Base-by-base conservation (phyloP, 2,797 vertebrate genomes). In the Tachyglossus aculeatus region DNA sequence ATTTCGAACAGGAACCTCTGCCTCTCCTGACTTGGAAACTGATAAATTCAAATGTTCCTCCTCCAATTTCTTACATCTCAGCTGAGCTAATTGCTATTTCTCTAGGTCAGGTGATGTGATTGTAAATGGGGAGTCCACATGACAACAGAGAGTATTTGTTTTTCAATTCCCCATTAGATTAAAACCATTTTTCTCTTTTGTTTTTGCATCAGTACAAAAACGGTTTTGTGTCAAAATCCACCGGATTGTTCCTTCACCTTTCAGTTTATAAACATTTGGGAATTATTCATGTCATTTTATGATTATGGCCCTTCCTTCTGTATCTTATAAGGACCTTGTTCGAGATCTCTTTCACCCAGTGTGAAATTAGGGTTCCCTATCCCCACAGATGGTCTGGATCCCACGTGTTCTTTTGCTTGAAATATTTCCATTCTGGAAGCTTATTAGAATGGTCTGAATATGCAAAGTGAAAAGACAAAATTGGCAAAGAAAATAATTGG, bases 401-500 rank as follows among this genome's bases (percentile, higher is more conserved):
- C n/a, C 21, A 51, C 27, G 45, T 50, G 15, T 15, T 69, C 7
- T 38, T 65, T 43, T 60, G 21, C 47, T 71, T 43, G 34, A 87
- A 82, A 71, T 68, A 29, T 69, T 82, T 83, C 31, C 27, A 25
- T 7, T 40, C 12, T 5, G n/a, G 3, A 70, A 45, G 58, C 2
- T 64, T 72, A 38, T 76, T 81, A n/a, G 31, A 44, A 47, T 82
- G 67, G 32, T 82, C 68, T 86, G 82, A 81, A 48, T 74, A 85
- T 74, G 32, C 63, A 81, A 83, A 19, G 39, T 13, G 19, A 88
- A 88, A 79, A 88, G 64, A 76, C 56, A 40, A 83, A 55, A 25
- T 78, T 88, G 77, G 85, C 81, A 83, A 83, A 71, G 59, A 71
- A 82, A 88, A 85, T 91, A 87, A 88, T 66, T 86, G 73, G 78